Percentiles rank a stretch among this genome's conserved stretches.
phyloP scores from a whole-genome alignment of 2,797 vertebrate genomes.

The Tangara arthus region DNA sequence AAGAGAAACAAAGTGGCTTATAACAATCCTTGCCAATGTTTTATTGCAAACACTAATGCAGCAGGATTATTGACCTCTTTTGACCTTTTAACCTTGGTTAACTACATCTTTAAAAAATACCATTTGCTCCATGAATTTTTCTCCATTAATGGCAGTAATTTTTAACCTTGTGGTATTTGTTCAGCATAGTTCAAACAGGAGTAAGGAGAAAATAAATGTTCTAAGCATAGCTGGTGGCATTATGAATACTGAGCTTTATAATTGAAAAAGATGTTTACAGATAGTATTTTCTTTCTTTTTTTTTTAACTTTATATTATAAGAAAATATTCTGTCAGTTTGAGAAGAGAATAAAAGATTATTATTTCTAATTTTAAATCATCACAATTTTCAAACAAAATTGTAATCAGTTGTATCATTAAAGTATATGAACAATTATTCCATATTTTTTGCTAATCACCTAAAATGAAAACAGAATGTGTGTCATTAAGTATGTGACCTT shows the following conservation, averaged over 20 bases:
- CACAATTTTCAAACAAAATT: not conserved
- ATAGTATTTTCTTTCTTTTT: not conserved
- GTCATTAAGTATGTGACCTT: not conserved
- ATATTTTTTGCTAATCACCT: not conserved
- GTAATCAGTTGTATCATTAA: not conserved
- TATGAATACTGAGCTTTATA: not conserved
- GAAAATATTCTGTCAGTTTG: not conserved
- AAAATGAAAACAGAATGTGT: not conserved
- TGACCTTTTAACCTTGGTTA: constrained; percentile 30
- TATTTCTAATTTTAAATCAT: not conserved
- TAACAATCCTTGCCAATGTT: not conserved
- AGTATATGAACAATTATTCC: not conserved
- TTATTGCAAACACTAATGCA: constrained; percentile 35
- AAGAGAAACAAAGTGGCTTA: not conserved
- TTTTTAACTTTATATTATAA: not conserved
- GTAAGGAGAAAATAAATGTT: not conserved
- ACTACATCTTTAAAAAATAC: constrained; percentile 11
- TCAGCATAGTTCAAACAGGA: not conserved
- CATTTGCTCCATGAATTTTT: constrained; percentile 3
- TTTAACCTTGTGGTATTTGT: constrained; percentile 9
- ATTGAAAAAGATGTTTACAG: not conserved
- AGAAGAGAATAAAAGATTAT: not conserved
- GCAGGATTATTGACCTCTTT: constrained; percentile 14
- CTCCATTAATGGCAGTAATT: not conserved
- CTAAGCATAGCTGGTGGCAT: not conserved